Evolutionary conservation across 2,113 vertebrate species (phyloP).

Genomic region (Myanophis thanlyinensis): DNA sequence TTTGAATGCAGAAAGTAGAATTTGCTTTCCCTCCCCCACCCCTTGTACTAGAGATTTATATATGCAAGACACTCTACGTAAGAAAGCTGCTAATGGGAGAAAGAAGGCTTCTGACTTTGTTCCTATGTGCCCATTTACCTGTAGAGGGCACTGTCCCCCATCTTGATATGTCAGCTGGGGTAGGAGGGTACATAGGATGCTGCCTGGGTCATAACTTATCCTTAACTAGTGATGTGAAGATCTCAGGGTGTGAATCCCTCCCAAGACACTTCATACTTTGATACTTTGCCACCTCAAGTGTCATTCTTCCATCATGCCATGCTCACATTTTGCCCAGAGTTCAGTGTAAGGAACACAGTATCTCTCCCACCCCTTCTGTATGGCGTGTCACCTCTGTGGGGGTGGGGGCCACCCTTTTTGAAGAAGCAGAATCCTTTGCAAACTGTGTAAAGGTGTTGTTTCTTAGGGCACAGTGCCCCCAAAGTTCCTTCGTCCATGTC

Average conservation of each 20-base stretch:
- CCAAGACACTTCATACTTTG: background rate
- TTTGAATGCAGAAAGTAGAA: background rate
- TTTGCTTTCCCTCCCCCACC: background rate
- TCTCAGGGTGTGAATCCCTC: conserved; percentile 8
- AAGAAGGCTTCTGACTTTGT: background rate
- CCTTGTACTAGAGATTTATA: background rate
- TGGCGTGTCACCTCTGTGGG: background rate
- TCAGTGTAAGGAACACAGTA: background rate
- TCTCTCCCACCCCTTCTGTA: background rate
- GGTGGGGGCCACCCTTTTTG: background rate
- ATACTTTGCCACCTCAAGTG: background rate
- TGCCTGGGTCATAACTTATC: too few relatives aligned
- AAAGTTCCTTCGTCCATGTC: background rate
- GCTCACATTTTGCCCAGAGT: background rate
- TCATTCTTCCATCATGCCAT: background rate
- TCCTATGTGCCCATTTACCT: background rate
- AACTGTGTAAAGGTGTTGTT: background rate
- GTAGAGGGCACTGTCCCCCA: background rate
- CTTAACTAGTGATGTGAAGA: background rate
- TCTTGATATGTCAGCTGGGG: background rate
- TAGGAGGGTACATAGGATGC: background rate
- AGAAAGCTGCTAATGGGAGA: background rate
- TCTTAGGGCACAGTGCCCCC: background rate
- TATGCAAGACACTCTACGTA: background rate
- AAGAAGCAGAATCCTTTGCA: background rate